These are phyloP conservation scores for Dicyrtoma fusca DNA, from an alignment of 2,888 invertebrate genomes.

Conservation along the genomic window DNA sequence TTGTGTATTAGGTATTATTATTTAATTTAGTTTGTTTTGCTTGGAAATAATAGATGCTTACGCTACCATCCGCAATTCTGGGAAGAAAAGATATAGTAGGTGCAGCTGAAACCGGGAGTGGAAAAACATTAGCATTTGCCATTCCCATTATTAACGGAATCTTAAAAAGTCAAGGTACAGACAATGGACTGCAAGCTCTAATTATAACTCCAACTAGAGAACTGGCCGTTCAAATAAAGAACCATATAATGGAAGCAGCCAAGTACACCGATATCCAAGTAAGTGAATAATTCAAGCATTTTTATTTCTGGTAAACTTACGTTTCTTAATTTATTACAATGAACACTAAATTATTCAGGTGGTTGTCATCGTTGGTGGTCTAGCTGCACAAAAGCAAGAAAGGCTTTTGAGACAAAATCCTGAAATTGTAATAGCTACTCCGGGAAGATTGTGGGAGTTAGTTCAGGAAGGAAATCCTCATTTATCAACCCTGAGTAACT, in stretches of 20 bases:
- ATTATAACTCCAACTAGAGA: constrained; percentile 96
- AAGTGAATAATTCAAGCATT: constrained; percentile 10
- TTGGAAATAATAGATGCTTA: constrained; percentile 63
- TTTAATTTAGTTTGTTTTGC: neutral
- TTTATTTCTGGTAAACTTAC: neutral
- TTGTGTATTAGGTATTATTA: neutral
- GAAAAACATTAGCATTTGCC: constrained; percentile 97
- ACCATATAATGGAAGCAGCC: constrained; percentile 77
- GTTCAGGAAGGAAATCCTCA: constrained; percentile 77
- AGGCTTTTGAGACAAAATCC: constrained; percentile 79
- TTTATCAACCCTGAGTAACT: constrained; percentile 71
- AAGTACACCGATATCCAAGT: constrained; percentile 76
- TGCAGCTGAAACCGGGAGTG: constrained; percentile 99
- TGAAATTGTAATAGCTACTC: constrained; percentile 95
- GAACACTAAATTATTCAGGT: too few species aligned
- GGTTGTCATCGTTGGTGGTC: constrained; percentile 88
- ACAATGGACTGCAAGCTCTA: constrained; percentile 73
- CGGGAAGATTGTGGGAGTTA: constrained; percentile 95
- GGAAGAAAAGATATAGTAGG: constrained; percentile 91
- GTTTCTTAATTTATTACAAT: too few species aligned
- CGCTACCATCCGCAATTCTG: constrained; percentile 80
- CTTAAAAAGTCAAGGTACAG: constrained; percentile 65
- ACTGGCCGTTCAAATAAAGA: constrained; percentile 89
- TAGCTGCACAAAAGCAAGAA: constrained; percentile 92
- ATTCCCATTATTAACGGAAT: constrained; percentile 90